phyloP scores from a whole-genome alignment of 2,888 invertebrate genomes.

The Corythucha ciliata region DNA sequence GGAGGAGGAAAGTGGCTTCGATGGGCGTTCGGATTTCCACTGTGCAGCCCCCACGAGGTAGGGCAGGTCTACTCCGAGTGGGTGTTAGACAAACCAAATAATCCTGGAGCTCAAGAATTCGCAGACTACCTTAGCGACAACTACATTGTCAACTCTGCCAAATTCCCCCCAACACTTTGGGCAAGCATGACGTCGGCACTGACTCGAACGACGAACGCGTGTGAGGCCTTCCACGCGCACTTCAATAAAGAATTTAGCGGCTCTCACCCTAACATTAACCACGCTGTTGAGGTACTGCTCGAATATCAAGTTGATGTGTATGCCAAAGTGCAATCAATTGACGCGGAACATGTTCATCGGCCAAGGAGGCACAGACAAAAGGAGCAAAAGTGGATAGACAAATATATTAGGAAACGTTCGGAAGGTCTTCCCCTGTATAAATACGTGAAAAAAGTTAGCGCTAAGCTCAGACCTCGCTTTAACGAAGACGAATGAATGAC shows the following conservation, averaged over 20 bases:
- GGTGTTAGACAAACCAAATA: constrained; percentile 9
- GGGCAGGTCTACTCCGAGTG: constrained; percentile 6
- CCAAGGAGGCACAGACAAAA: constrained; percentile 3
- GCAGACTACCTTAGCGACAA: neutral
- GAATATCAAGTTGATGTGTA: neutral
- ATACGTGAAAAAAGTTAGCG: neutral
- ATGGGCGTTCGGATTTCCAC: constrained; percentile 8
- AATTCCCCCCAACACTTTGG: constrained; percentile 6
- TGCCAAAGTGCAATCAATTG: neutral
- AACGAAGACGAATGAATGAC: neutral
- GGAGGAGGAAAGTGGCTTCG: constrained; percentile 7
- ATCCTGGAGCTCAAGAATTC: constrained; percentile 5
- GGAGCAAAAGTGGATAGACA: constrained; percentile 1
- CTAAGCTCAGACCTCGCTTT: neutral
- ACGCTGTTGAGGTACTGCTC: constrained; percentile 3
- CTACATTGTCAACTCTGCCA: constrained; percentile 1
- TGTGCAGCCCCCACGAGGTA: constrained; percentile 1
- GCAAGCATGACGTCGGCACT: neutral
- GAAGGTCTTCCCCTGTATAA: neutral
- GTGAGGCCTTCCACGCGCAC: constrained; percentile 3
- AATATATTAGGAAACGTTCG: too few relatives aligned
- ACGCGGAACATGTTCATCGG: constrained; percentile 1
- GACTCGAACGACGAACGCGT: constrained; percentile 1
- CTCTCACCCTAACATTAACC: constrained; percentile 2
- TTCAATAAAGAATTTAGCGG: neutral